Evolutionary conservation across 1,140 invertebrate species (phyloP).

Genomic region (Drosophila pachea): DNA sequence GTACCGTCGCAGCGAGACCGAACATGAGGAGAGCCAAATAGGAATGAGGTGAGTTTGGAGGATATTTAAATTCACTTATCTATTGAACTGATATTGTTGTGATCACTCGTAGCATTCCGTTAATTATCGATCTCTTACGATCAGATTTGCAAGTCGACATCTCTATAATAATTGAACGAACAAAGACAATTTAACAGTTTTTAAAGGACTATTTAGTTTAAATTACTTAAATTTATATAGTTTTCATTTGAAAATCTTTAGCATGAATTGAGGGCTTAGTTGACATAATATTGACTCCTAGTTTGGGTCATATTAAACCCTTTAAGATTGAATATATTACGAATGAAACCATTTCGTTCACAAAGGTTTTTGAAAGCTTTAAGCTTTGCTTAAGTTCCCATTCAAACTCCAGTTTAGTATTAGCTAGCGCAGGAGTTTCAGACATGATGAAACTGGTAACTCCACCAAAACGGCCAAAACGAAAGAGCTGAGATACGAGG

Average conservation of each 20-base stretch:
- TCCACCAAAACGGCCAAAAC: slow-evolving; percentile 77
- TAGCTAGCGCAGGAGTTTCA: slow-evolving; percentile 80
- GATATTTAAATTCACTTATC: not conserved
- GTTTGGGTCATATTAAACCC: not conserved
- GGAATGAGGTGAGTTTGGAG: slow-evolving; percentile 49
- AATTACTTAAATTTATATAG: slow-evolving; percentile 40
- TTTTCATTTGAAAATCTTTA: slow-evolving; percentile 12
- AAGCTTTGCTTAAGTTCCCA: not conserved
- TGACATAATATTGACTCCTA: not conserved
- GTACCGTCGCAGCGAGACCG: slow-evolving; percentile 68
- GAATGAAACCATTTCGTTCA: not conserved
- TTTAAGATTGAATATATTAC: not conserved
- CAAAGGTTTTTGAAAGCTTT: not conserved
- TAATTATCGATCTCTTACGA: not conserved
- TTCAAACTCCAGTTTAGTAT: not conserved
- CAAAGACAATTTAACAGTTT: no score
- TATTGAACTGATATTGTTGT: not conserved
- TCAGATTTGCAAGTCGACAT: no score
- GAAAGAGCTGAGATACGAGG: slow-evolving; percentile 70
- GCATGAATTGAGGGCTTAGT: slow-evolving; percentile 23
- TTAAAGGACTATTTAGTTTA: slow-evolving; percentile 25
- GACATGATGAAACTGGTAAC: slow-evolving; percentile 78
- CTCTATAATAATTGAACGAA: no score
- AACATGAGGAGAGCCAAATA: slow-evolving; percentile 43
- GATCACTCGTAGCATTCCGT: not conserved